Conservation (phyloP, 2,113 vertebrate species). For the Chaenogobius annularis region DNA sequence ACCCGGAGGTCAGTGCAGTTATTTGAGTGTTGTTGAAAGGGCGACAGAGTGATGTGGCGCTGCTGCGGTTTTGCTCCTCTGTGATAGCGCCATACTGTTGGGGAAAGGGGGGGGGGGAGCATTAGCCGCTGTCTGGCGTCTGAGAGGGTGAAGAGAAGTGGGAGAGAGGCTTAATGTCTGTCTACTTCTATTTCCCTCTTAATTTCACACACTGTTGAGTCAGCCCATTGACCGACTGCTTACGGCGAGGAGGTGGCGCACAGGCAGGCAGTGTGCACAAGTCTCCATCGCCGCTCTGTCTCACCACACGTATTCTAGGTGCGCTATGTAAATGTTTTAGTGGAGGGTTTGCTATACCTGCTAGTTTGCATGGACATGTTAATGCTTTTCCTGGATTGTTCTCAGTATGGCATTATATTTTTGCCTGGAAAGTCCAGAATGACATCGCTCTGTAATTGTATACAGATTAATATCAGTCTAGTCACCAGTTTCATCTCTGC, state of each 20-base stretch:
- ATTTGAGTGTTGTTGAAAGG: slow-evolving; percentile 11
- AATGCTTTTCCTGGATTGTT: background rate
- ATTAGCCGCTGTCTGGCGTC: slow-evolving; percentile 70
- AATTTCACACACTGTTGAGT: slow-evolving; percentile 79
- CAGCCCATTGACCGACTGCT: slow-evolving; percentile 74
- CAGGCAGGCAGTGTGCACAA: too few relatives aligned
- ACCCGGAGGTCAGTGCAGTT: slow-evolving; percentile 41
- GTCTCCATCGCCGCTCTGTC: slow-evolving; percentile 62
- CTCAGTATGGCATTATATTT: slow-evolving; percentile 15
- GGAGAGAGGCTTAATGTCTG: slow-evolving; percentile 71
- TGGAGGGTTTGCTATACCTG: background rate
- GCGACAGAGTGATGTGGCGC: slow-evolving; percentile 40
- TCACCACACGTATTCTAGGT: too few relatives aligned
- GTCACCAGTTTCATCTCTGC: too few relatives aligned
- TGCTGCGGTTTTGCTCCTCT: slow-evolving; percentile 46
- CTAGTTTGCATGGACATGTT: background rate
- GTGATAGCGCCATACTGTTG: slow-evolving; percentile 53
- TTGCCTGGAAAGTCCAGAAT: too few relatives aligned
- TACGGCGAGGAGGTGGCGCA: slow-evolving; percentile 58
- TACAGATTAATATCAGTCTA: too few relatives aligned
- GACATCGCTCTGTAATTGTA: too few relatives aligned
- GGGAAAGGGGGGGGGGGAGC: slow-evolving; percentile 34
- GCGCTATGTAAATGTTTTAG: background rate
- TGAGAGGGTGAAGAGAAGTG: slow-evolving; percentile 63
- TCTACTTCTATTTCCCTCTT: slow-evolving; percentile 77